Conservation (phyloP, 2,888 invertebrate genomes). For the Stramonita haemastoma region DNA sequence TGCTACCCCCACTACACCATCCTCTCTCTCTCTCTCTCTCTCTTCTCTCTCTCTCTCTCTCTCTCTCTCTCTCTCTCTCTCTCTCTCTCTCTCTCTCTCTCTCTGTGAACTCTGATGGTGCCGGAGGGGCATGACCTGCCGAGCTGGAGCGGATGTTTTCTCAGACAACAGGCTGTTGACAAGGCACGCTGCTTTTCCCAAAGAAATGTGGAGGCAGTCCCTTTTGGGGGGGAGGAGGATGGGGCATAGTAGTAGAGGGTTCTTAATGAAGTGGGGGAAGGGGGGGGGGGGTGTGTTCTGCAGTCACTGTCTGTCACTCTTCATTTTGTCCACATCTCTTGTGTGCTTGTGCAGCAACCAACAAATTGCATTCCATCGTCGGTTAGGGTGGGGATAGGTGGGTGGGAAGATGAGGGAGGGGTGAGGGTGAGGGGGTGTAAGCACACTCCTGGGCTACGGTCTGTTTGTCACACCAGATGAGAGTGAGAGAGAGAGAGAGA, state of each 20-base stretch:
- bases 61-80: neutral
- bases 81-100: neutral
- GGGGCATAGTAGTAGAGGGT: no score
- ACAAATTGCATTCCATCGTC: neutral
- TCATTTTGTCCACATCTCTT: neutral
- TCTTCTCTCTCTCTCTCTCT: neutral
- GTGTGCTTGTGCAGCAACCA: neutral
- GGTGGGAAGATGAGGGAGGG: neutral
- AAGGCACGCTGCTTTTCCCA: neutral
- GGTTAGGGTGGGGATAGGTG: neutral
- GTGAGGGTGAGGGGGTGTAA: neutral
- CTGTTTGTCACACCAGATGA: neutral
- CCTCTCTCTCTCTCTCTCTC: neutral
- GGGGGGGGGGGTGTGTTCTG: neutral
- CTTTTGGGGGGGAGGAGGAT: neutral
- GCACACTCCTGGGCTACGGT: no score
- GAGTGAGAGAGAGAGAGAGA: no score
- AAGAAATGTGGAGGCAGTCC: neutral
- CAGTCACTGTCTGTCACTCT: neutral
- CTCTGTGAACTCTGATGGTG: neutral
- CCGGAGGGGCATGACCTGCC: neutral
- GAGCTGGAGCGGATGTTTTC: slow-evolving; percentile 34
- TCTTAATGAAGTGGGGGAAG: no score
- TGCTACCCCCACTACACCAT: neutral
- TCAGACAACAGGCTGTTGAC: slow-evolving; percentile 27